phyloP scores from a whole-genome alignment of 2,797 vertebrate genomes.

The Hypotaenidia philippensis region DNA sequence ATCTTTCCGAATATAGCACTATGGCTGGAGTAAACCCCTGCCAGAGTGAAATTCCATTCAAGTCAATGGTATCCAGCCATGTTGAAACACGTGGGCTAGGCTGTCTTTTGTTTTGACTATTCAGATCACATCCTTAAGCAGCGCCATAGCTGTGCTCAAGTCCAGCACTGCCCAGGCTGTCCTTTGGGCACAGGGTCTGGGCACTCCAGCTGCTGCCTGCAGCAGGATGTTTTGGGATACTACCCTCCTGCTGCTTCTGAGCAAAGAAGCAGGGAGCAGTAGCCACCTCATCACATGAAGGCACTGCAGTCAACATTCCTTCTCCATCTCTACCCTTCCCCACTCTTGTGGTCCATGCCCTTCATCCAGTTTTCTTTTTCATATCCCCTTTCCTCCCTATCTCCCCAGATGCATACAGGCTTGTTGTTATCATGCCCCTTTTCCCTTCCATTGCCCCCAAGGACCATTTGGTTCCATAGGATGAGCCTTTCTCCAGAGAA shows the following conservation, averaged over 20 bases:
- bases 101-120: background rate
- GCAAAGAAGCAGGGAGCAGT: background rate
- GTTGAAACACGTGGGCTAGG: background rate
- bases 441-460: background rate
- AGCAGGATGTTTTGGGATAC: background rate
- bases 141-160: background rate
- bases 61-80: background rate
- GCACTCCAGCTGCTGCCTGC: background rate
- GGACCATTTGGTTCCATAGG: background rate
- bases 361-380: background rate
- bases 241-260: background rate
- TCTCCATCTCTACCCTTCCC: background rate
- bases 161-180: background rate
- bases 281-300: too few species aligned
- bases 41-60: conserved; percentile 18
- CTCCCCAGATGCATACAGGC: accelerated
- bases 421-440: background rate
- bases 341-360: background rate
- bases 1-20: background rate
- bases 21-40: background rate
- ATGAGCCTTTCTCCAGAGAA: background rate
- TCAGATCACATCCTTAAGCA: background rate
- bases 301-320: background rate
- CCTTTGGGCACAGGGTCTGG: background rate
- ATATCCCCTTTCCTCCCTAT: background rate